These are phyloP conservation scores for Lophius americanus DNA, from an alignment of 2,797 vertebrate genomes.

Conservation along the genomic window DNA sequence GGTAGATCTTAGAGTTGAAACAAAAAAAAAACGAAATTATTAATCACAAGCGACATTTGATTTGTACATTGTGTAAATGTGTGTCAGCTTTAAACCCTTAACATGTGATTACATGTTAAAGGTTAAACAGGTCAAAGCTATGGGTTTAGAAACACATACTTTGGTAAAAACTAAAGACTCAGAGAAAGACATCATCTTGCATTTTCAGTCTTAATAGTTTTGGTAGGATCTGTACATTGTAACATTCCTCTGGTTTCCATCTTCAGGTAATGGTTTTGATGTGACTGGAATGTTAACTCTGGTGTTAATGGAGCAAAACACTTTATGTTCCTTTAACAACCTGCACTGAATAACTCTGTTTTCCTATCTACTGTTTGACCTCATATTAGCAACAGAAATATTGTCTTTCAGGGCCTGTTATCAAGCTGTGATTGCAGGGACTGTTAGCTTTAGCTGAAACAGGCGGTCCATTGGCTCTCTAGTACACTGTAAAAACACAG, in stretches of 20 bases:
- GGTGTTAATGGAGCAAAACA: conserved; percentile 48
- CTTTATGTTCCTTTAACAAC: conserved; percentile 36
- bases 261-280: neutral
- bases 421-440: conserved; percentile 35
- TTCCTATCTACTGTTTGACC: conserved; percentile 50
- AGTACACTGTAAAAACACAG: conserved; percentile 54
- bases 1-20: too few relatives aligned
- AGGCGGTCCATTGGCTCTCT: conserved; percentile 36
- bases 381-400: conserved; percentile 42
- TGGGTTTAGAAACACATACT: neutral
- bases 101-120: too few relatives aligned
- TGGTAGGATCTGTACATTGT: neutral
- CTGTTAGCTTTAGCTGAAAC: conserved; percentile 60
- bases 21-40: too few relatives aligned
- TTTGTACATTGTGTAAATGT: too few relatives aligned
- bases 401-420: conserved; percentile 50
- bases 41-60: too few relatives aligned
- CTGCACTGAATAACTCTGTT: conserved; percentile 29
- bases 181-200: neutral
- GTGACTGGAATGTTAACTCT: conserved; percentile 27
- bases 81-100: too few relatives aligned
- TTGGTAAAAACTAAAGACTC: neutral
- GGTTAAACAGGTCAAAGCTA: too few relatives aligned
- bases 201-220: conserved; percentile 16
- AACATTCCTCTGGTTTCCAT: conserved; percentile 26